These are phyloP conservation scores for Sardina pilchardus DNA, from an alignment of 2,113 vertebrate species.

Conservation along the genomic window DNA sequence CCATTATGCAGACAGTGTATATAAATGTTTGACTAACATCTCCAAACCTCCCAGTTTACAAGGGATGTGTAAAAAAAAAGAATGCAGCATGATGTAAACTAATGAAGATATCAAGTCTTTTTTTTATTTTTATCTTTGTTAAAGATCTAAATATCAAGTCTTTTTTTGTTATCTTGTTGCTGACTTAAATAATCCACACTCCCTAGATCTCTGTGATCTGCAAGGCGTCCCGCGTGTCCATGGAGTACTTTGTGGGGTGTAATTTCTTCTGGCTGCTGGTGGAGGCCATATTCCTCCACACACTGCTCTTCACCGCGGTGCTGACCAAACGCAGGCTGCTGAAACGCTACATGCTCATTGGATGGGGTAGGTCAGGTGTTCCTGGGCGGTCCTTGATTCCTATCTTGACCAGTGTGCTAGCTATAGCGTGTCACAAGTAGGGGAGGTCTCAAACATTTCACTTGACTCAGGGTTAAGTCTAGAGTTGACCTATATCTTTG, in stretches of 20 bases:
- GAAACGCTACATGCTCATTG: conserved; percentile 84
- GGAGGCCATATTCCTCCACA: conserved; percentile 91
- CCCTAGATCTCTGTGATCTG: conserved; percentile 76
- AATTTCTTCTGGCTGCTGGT: conserved; percentile 93
- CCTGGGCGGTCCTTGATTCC: background rate
- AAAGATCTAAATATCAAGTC: too few relatives aligned
- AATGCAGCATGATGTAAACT: too few relatives aligned
- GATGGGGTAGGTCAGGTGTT: conserved; percentile 88
- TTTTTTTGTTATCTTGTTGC: too few relatives aligned
- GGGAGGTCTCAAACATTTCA: too few relatives aligned
- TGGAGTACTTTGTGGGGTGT: conserved; percentile 91
- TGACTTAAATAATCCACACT: background rate
- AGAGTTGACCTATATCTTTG: too few relatives aligned
- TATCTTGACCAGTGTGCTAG: background rate
- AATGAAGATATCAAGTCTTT: too few relatives aligned
- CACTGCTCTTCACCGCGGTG: conserved; percentile 80
- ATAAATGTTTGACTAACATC: background rate
- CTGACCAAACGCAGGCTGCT: conserved; percentile 81
- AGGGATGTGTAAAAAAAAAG: background rate
- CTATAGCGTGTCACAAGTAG: background rate
- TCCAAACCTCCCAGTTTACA: background rate
- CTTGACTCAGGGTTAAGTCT: too few relatives aligned
- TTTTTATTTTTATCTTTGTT: too few relatives aligned
- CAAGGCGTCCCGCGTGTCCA: conserved; percentile 79
- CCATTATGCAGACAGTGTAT: background rate